Evolutionary conservation across 2,797 vertebrate genomes (phyloP), one percentile per base, ranked within the genome.

Genomic region (Labroides dimidiatus): DNA sequence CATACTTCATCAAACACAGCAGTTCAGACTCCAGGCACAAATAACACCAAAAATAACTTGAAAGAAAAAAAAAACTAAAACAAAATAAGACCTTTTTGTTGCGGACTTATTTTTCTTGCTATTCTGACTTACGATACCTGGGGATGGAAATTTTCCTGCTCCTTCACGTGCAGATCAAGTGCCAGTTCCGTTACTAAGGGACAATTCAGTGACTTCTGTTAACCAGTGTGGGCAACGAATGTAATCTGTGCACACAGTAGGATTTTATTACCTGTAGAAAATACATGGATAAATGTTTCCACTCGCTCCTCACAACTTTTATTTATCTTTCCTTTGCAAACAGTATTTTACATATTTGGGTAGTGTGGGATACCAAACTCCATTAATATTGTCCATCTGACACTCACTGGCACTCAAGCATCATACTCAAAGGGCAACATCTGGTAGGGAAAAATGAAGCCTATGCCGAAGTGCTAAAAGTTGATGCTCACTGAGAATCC

Each of bases 331-430:
- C 8, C 27, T 50, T 41, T 74, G 0, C 24, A 11, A 37, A 56
- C 39, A 20, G 4, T 27, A 14, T 24, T 64, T 37, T 47, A 37
- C 42, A 55, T 43, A 24, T 13, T n/a, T 17, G 43, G 41, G 57
- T 33, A 42, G 33, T 24, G 43, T 69, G 30, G 3, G 50, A 12
- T 14, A 11, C 57, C 41, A 2, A 6, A 17, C 43, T 50, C 30
- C 4, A 23, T 39, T 9, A 63, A 47, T 43, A n/a, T 52, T 20
- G 50, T 39, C 56, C 54, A 69, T 66, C 17, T 64, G 64, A 63
- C 56, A 51, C 41, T 66, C 52, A n/a, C 17, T 43, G 20, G 4
- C 27, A 49, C 49, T 52, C 14, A 17, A 14, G 10, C 19, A 30
- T 43, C 27, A 27, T 43, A n/a, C n/a, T n/a, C n/a, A n/a, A n/a